These are phyloP conservation scores for Acrobasis consociella DNA, from an alignment of 2,888 invertebrate genomes.

Conservation along the genomic window DNA sequence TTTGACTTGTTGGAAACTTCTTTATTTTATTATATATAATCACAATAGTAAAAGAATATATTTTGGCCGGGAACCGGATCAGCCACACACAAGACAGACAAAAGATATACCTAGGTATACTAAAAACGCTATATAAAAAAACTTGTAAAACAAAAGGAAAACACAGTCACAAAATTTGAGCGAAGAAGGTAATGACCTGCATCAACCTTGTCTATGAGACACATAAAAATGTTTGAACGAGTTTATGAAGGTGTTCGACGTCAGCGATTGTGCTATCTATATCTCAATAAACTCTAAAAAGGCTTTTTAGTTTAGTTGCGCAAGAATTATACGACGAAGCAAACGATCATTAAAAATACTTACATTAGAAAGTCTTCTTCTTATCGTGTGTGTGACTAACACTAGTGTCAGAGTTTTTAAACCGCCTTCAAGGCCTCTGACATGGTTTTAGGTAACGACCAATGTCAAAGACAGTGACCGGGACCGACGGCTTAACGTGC, in stretches of 20 bases:
- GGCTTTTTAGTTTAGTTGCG: neutral
- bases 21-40: too few relatives aligned
- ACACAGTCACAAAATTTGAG: neutral
- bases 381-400: too few relatives aligned
- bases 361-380: conserved; percentile 30
- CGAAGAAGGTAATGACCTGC: neutral
- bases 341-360: neutral
- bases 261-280: conserved; percentile 10
- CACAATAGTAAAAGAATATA: too few relatives aligned
- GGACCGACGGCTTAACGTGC: too few relatives aligned
- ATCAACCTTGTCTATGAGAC: neutral
- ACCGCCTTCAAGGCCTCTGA: too few relatives aligned
- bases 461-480: too few relatives aligned
- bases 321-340: neutral
- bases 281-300: conserved; percentile 1
- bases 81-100: too few relatives aligned
- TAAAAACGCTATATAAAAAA: neutral
- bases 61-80: too few relatives aligned
- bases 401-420: too few relatives aligned
- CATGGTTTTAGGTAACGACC: too few relatives aligned
- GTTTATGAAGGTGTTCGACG: conserved; percentile 1
- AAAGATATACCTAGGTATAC: too few relatives aligned
- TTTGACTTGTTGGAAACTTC: too few relatives aligned
- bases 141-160: neutral
- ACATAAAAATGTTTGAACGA: conserved; percentile 10